Evolutionary conservation across 1,140 invertebrate species (phyloP), one percentile per base, ranked within the genome.

Genomic region (Euura lappo): DNA sequence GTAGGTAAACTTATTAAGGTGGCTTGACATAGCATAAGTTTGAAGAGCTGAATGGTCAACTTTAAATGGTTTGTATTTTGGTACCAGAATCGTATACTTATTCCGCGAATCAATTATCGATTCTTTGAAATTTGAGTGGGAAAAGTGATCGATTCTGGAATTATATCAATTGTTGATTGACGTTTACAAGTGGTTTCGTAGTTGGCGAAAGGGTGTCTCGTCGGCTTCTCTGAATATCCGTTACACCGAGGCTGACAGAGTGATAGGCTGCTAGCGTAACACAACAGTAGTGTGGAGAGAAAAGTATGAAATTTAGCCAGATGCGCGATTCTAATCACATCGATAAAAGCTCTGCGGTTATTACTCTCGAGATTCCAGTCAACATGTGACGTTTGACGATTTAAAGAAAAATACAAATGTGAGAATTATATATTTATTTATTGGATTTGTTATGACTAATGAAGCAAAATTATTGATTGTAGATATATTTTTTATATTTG

Each of bases 1-100:
- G 45, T 4, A 70, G 69, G n/a, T 75, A 75, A 73, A 71, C 13
- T 67, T 73, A 72, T 72, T 73, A 1, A 71, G 69, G 60, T 67
- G 66, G 45, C 67, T 74, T 75, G 45, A 70, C 69, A 47, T 70
- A 45, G 69, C 66, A 68, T 75, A 66, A 71, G 72, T 46, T 44
- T 75, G 45, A 66, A 70, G 8, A 65, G 68, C 51, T n/a, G 8
- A 60, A 11, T 60, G 51, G 51, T 60, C 6, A 6, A 6, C 28
- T 60, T 60, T 8, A 60, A 60, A 60, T 60, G 10, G 51, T 60
- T 60, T 60, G 10, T 60, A n/a, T 60, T 60, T n/a, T 60, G 13
- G 51, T 60, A 11, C 51, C 51, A 60, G 51, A 60, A 60, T 60
- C 28, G 28, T 28, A 28, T 28, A 28, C 28, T 28, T 28, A 28